Conservation (phyloP, 1,140 invertebrate genomes). For the Philopotamus ludificatus region DNA sequence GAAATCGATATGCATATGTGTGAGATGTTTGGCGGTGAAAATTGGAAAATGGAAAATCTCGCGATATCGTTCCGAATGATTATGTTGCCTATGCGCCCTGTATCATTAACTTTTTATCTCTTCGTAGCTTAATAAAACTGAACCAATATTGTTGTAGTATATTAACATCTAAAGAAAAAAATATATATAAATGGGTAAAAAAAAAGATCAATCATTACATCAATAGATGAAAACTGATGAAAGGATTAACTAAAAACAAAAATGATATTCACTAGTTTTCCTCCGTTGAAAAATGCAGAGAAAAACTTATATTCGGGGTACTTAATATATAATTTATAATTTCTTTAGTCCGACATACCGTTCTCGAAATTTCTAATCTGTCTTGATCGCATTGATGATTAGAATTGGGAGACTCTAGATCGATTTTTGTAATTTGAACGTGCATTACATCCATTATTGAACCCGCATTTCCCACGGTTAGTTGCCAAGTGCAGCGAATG, state of each 20-base stretch:
- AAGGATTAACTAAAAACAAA: too few relatives aligned
- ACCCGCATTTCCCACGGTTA: neutral
- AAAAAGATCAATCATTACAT: neutral
- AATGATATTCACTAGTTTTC: neutral
- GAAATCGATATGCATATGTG: too few relatives aligned
- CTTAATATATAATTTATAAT: too few relatives aligned
- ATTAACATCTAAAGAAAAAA: conserved; percentile 12
- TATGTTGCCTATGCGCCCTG: neutral
- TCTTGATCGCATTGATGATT: neutral
- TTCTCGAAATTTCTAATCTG: neutral
- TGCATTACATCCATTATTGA: neutral
- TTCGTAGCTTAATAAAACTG: conserved; percentile 34
- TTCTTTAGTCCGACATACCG: too few relatives aligned
- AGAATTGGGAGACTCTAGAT: neutral
- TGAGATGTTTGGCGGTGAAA: too few relatives aligned
- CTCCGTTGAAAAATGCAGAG: conserved; percentile 10
- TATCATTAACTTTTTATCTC: conserved; percentile 5
- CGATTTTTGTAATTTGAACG: neutral
- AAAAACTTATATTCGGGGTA: too few relatives aligned
- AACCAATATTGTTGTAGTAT: conserved; percentile 38
- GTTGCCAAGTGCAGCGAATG: conserved; percentile 27
- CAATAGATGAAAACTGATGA: neutral
- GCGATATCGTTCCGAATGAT: too few relatives aligned
- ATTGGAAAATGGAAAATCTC: too few relatives aligned
- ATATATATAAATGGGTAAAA: conserved; percentile 18